These are phyloP conservation scores for Cryptus armator DNA, from an alignment of 2,888 invertebrate species.

Conservation along the genomic window DNA sequence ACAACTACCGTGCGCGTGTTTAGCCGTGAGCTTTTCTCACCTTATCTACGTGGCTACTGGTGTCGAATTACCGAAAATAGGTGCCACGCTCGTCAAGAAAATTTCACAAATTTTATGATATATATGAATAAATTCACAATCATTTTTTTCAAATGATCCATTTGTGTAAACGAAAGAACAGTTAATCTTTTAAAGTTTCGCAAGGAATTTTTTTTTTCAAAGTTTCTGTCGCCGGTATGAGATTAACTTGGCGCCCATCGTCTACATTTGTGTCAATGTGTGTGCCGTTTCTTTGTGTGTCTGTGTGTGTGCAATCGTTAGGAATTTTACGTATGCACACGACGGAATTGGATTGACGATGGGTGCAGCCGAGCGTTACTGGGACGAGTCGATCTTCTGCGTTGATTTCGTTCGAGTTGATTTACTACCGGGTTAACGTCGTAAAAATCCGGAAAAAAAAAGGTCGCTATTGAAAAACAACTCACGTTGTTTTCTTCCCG, in stretches of 20 bases:
- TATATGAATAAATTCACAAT: not conserved
- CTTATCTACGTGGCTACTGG: slow-evolving; percentile 63
- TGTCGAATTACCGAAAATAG: slow-evolving; percentile 77
- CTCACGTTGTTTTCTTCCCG: not conserved
- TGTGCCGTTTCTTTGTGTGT: slow-evolving; percentile 11
- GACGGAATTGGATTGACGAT: slow-evolving; percentile 45
- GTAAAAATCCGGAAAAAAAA: not conserved
- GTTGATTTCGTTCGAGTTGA: not conserved
- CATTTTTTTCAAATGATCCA: not conserved
- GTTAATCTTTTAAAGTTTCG: not conserved
- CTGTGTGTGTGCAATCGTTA: not conserved
- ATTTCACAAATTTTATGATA: slow-evolving; percentile 24
- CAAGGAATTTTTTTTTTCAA: not conserved
- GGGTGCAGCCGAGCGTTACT: slow-evolving; percentile 25
- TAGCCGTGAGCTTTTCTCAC: slow-evolving; percentile 69
- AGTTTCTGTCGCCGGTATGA: slow-evolving; percentile 1
- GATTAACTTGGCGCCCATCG: slow-evolving; percentile 22
- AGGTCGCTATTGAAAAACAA: not conserved
- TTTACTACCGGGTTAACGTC: not conserved
- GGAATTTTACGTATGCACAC: slow-evolving; percentile 38
- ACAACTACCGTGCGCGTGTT: slow-evolving; percentile 65
- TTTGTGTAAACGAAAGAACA: not conserved
- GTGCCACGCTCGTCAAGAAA: slow-evolving; percentile 32
- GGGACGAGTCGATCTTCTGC: slow-evolving; percentile 2
- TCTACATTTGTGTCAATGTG: slow-evolving; percentile 8